Conservation (phyloP, 1,140 invertebrate genomes). For the Zaprionus ghesquierei region DNA sequence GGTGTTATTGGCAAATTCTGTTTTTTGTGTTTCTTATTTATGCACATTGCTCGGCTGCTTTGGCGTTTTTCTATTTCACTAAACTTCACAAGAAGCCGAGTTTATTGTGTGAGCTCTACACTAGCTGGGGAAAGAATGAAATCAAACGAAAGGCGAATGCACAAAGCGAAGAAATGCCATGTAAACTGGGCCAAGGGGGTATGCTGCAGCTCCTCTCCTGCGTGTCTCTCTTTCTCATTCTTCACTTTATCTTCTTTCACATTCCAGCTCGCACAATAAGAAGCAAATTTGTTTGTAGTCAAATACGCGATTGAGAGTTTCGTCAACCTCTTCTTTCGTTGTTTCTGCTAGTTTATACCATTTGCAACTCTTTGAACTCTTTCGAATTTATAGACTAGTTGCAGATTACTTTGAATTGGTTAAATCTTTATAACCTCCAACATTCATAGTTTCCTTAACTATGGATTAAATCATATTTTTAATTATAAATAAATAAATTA, state of each 20-base stretch:
- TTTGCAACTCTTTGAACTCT: neutral
- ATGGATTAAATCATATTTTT: too few relatives aligned
- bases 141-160: conserved; percentile 38
- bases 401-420: too few relatives aligned
- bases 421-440: too few relatives aligned
- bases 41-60: conserved; percentile 39
- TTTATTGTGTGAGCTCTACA: conserved; percentile 50
- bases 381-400: too few relatives aligned
- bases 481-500: too few relatives aligned
- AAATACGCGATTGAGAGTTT: conserved; percentile 43
- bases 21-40: conserved; percentile 70
- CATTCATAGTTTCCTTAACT: too few relatives aligned
- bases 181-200: conserved; percentile 2
- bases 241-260: neutral
- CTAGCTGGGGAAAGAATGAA: conserved; percentile 14
- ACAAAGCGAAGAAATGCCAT: conserved; percentile 33
- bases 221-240: neutral
- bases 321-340: conserved; percentile 23
- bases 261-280: conserved; percentile 34
- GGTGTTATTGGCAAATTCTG: conserved; percentile 64
- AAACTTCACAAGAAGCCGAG: conserved; percentile 56
- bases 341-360: neutral
- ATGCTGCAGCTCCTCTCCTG: neutral
- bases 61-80: conserved; percentile 72
- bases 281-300: conserved; percentile 57